Conservation (phyloP, 2,797 vertebrate species). For the Agapornis canus region DNA sequence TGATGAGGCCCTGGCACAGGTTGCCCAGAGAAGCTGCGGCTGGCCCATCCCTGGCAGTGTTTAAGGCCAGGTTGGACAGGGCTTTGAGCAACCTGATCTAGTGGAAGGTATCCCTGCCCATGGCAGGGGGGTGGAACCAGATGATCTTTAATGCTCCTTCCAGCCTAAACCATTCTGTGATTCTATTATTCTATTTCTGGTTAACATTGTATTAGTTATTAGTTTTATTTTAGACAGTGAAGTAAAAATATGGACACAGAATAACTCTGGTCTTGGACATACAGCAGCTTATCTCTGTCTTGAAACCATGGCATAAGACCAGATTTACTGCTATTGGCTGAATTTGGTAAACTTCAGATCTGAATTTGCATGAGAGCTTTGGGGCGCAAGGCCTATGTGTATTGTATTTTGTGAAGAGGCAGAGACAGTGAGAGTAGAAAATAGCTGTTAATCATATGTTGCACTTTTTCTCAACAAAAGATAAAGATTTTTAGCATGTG, state of each 20-base stretch:
- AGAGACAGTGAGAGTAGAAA: background rate
- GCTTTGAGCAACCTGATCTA: background rate
- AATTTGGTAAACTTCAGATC: background rate
- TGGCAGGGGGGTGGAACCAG: background rate
- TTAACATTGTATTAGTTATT: background rate
- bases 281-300: background rate
- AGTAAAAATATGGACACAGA: background rate
- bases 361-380: background rate
- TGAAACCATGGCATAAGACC: background rate
- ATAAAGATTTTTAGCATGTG: background rate
- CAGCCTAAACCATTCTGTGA: background rate
- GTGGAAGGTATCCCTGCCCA: background rate
- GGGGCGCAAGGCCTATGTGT: background rate
- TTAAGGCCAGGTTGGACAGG: background rate
- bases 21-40: background rate
- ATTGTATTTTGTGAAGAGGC: background rate
- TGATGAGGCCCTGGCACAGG: background rate
- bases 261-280: background rate
- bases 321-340: background rate
- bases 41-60: background rate
- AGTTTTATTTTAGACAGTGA: background rate
- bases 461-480: background rate
- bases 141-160: background rate
- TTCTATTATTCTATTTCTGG: background rate
- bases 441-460: background rate